Percentiles rank a stretch among this genome's conserved stretches.
phyloP scores from a whole-genome alignment of 2,797 vertebrate species.

The Rachycentron canadum region DNA sequence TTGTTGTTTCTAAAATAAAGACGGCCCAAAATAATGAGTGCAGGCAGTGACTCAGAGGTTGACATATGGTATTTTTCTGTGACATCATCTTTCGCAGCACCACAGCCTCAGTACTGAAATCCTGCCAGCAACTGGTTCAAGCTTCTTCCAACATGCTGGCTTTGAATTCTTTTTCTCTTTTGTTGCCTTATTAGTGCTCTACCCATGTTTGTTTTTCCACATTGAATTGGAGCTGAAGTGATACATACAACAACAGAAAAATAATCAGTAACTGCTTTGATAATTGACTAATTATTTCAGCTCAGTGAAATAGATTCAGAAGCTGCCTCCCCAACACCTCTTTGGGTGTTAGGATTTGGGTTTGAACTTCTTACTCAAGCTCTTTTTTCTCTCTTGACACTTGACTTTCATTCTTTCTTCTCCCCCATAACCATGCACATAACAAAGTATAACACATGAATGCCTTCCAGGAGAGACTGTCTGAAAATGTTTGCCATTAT shows the following conservation, averaged over 20 bases:
- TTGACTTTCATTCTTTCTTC: too few relatives aligned
- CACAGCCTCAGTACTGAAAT: constrained; percentile 56
- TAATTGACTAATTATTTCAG: background rate
- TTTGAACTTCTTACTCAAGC: too few relatives aligned
- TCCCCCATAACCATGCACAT: too few relatives aligned
- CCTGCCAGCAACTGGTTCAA: constrained; percentile 68
- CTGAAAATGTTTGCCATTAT: too few relatives aligned
- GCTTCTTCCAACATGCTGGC: constrained; percentile 49
- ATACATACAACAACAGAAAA: background rate
- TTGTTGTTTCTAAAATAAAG: constrained; percentile 76
- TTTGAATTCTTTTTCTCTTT: constrained; percentile 8
- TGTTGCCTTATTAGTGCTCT: constrained; percentile 22
- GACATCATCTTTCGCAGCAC: constrained; percentile 74
- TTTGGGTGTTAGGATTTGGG: too few relatives aligned
- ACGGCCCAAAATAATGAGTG: constrained; percentile 74
- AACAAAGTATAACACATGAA: too few relatives aligned
- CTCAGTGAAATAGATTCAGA: too few relatives aligned
- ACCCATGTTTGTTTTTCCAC: background rate
- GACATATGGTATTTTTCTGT: constrained; percentile 82
- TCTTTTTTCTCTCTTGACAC: too few relatives aligned
- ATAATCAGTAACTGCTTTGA: background rate
- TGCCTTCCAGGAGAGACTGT: too few relatives aligned
- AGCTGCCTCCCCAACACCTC: too few relatives aligned
- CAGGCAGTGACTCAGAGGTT: constrained; percentile 77
- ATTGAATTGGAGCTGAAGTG: background rate